Conservation (phyloP, 2,888 invertebrate species). For the Taphrorychus bicolor region DNA sequence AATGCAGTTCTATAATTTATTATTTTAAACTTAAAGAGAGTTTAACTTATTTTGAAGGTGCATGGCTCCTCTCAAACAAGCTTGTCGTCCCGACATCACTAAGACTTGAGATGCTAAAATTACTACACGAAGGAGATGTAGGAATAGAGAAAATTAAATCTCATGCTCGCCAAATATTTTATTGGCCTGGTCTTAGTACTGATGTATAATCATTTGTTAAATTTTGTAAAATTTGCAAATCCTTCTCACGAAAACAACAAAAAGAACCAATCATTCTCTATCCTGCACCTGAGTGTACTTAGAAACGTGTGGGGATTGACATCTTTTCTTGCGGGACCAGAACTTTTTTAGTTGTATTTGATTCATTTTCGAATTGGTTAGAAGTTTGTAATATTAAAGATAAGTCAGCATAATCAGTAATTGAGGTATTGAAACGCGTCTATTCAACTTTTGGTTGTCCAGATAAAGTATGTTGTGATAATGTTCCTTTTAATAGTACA, state of each 20-base stretch:
- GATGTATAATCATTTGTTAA: neutral
- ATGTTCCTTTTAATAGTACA: slow-evolving; percentile 10
- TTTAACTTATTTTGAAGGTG: neutral
- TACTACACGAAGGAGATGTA: slow-evolving; percentile 10
- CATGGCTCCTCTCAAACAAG: no score
- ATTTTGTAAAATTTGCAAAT: slow-evolving; percentile 1
- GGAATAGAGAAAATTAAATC: slow-evolving; percentile 6
- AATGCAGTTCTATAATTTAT: neutral
- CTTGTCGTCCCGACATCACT: neutral
- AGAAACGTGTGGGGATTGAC: slow-evolving; percentile 1
- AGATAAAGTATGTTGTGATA: slow-evolving; percentile 10
- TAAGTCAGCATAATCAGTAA: slow-evolving; percentile 8
- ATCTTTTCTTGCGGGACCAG: slow-evolving; percentile 3
- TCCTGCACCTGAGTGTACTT: neutral
- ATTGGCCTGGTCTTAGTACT: no score
- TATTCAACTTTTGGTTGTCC: slow-evolving; percentile 5
- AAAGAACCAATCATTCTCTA: neutral
- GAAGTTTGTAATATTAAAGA: slow-evolving; percentile 9
- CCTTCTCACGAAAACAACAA: neutral
- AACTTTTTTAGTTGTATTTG: slow-evolving; percentile 17
- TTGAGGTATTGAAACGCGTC: neutral
- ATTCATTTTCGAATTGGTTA: slow-evolving; percentile 13
- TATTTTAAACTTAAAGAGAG: neutral
- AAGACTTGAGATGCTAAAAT: neutral
- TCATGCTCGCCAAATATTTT: slow-evolving; percentile 6